Evolutionary conservation across 1,140 invertebrate genomes (phyloP), one percentile per base, ranked within the genome.

Genomic region (Parasteatoda tepidariorum): DNA sequence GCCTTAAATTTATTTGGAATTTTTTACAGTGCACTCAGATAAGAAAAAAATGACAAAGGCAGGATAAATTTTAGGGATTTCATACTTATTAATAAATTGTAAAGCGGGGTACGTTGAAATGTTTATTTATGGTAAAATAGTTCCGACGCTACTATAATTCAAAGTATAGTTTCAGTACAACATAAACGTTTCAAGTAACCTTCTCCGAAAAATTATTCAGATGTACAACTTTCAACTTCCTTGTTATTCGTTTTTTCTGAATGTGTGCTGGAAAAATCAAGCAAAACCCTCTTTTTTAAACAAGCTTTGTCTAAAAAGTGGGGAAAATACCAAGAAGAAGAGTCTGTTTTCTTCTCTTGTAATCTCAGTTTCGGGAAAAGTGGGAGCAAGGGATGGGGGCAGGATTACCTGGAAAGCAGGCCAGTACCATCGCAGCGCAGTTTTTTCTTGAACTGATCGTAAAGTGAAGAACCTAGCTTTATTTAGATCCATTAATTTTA

Each of bases 401-500:
- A 28, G 55, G 15, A 24, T 48, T 61, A 41, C 57, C 59, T 59
- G 73, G 55, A 15, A 28, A 11, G 11, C 33, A 4, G 18, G 18
- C 64, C 64, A 18, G 9, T 48, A 48, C 38, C 38, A 13, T 48
- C 18, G 9, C 18, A 2, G 9, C 4, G 1, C 18, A 41, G 9
- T 48, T 48, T 57, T 62, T 26, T 34, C 41, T 13, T 11, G 24
- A 48, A 15, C 66, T 48, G 78, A 82, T 71, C 66, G 78, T 71
- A 82, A 82, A 82, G 67, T 82, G 78, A 82, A 82, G 76, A 81
- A 31, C 66, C 61, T 33, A 59, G 78, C 78, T 71, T 82, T 82
- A 82, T 82, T 82, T 82, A 71, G 78, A 82, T 71, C 78, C 78
- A 82, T 82, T 82, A 82, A 82, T 82, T 82, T 82, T 71, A 82